A percentile compares a stretch with the other conserved stretches of the same genome.
phyloP scores from a whole-genome alignment of 2,888 invertebrate genomes.

The Thereva unica region DNA sequence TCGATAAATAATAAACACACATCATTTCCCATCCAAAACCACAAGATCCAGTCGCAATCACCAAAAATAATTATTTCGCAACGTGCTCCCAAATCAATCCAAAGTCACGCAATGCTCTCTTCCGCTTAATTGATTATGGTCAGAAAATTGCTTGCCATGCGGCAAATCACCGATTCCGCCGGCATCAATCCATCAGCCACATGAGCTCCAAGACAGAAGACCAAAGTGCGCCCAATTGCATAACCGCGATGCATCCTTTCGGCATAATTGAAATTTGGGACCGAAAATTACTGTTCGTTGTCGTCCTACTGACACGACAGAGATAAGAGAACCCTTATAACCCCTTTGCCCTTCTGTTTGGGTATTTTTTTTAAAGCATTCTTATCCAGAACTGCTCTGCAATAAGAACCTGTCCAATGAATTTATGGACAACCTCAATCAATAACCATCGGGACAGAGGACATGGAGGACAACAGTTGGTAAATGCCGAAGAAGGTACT shows the following conservation, averaged over 20 bases:
- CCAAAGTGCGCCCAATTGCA: slow-evolving; percentile 8
- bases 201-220: slow-evolving; percentile 13
- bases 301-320: slow-evolving; percentile 8
- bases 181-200: neutral
- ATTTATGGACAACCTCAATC: slow-evolving; percentile 16
- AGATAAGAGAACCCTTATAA: neutral
- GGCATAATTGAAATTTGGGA: slow-evolving; percentile 20
- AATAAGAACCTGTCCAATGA: neutral
- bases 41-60: too few relatives aligned
- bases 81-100: slow-evolving; percentile 18
- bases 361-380: too few relatives aligned
- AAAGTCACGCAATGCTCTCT: slow-evolving; percentile 20
- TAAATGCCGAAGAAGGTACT: slow-evolving; percentile 1
- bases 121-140: slow-evolving; percentile 20
- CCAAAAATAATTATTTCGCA: too few relatives aligned
- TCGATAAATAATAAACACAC: too few relatives aligned
- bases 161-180: neutral
- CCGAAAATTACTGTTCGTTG: slow-evolving; percentile 12
- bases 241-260: slow-evolving; percentile 7
- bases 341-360: too few relatives aligned
- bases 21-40: too few relatives aligned
- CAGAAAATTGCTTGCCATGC: slow-evolving; percentile 10
- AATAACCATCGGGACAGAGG: slow-evolving; percentile 11
- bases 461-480: slow-evolving; percentile 19
- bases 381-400: too few relatives aligned